Conservation (phyloP, 2,888 invertebrate genomes). For the Mythimna lalbum region DNA sequence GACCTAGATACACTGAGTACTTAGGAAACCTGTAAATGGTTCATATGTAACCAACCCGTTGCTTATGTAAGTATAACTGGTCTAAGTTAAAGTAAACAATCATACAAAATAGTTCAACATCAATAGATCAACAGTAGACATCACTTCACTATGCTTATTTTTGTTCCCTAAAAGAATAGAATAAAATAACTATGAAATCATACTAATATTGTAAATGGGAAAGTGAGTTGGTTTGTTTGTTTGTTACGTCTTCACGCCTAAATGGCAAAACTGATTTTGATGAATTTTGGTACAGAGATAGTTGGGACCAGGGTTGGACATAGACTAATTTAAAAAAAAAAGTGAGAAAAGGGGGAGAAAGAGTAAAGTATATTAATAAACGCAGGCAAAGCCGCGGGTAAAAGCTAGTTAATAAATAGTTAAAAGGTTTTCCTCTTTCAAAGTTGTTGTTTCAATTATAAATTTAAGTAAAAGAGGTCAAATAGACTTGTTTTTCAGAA, state of each 20-base stretch:
- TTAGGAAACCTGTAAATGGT: conserved; percentile 34
- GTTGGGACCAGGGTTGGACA: no score
- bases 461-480: background rate
- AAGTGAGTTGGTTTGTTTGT: no score
- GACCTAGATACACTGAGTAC: conserved; percentile 11
- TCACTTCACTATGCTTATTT: background rate
- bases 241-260: no score
- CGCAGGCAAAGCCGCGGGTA: no score
- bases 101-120: conserved; percentile 1
- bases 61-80: conserved; percentile 21
- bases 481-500: background rate
- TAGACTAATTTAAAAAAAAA: no score
- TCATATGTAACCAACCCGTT: conserved; percentile 30
- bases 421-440: background rate
- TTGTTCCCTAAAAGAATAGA: background rate
- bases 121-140: background rate
- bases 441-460: background rate
- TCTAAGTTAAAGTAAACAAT: conserved; percentile 3
- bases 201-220: no score
- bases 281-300: no score
- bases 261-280: no score
- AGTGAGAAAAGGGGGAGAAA: no score
- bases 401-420: no score
- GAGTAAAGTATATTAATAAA: no score
- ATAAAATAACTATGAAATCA: background rate